These are phyloP conservation scores for Euproctis similis DNA, from an alignment of 2,888 invertebrate genomes.

Conservation along the genomic window DNA sequence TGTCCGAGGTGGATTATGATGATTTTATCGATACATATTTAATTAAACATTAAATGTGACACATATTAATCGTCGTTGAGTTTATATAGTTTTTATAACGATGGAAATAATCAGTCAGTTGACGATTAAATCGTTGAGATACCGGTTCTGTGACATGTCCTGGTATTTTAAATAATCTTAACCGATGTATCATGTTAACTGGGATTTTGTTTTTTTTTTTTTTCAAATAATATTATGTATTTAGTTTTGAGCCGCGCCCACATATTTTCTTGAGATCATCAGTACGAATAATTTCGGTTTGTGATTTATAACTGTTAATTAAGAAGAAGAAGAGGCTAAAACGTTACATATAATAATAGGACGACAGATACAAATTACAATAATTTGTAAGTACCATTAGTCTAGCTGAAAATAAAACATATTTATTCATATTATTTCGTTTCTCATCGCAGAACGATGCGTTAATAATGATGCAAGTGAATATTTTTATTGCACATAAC, in stretches of 20 bases:
- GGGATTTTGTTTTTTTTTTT: conserved; percentile 28
- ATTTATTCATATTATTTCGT: too few relatives aligned
- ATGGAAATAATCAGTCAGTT: conserved; percentile 46
- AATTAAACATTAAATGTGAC: conserved; percentile 64
- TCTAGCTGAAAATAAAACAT: too few relatives aligned
- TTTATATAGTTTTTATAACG: conserved; percentile 54
- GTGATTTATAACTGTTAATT: conserved; percentile 28
- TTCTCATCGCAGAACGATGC: too few relatives aligned
- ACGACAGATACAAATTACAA: conserved; percentile 10
- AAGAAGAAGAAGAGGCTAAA: too few relatives aligned
- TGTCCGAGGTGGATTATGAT: conserved; percentile 32
- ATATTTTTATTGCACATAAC: conserved; percentile 36
- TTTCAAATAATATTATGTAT: too few relatives aligned
- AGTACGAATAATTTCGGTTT: conserved; percentile 14
- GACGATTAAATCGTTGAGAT: conserved; percentile 46
- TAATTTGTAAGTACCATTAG: too few relatives aligned
- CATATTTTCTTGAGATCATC: conserved; percentile 13
- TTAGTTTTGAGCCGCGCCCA: conserved; percentile 29
- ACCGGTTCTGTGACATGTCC: conserved; percentile 53
- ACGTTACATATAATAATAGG: conserved; percentile 5
- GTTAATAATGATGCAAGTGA: conserved; percentile 26
- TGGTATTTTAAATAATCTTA: conserved; percentile 53
- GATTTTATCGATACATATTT: conserved; percentile 49
- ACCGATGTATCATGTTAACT: conserved; percentile 42
- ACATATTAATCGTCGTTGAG: conserved; percentile 60